Evolutionary conservation across 2,888 invertebrate species (phyloP).

Genomic region (Myathropa florea): DNA sequence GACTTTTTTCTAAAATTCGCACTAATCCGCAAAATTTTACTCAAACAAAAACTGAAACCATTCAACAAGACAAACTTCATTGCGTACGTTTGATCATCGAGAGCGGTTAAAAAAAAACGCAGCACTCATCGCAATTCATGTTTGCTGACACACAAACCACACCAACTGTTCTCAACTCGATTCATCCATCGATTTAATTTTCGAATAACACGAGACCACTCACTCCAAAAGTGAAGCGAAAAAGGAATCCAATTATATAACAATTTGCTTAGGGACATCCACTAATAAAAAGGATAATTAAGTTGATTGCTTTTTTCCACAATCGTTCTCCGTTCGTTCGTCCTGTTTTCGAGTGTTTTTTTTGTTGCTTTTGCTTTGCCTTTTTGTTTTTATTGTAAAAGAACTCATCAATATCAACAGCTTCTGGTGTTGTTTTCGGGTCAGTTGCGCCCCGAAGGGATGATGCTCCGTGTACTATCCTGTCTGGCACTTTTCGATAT

Average conservation of each 20-base stretch:
- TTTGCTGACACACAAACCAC: slow-evolving; percentile 47
- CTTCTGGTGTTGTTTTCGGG: slow-evolving; percentile 61
- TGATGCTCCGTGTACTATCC: slow-evolving; percentile 24
- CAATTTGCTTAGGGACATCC: slow-evolving; percentile 70
- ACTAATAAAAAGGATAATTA: slow-evolving; percentile 71
- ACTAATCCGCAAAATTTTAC: neutral
- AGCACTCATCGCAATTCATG: slow-evolving; percentile 3
- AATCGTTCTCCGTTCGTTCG: slow-evolving; percentile 15
- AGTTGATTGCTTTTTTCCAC: slow-evolving; percentile 68
- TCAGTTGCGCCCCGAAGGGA: slow-evolving; percentile 42
- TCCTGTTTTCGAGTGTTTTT: neutral
- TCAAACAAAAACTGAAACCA: neutral
- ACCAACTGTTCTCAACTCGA: slow-evolving; percentile 56
- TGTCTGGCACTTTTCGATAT: slow-evolving; percentile 55
- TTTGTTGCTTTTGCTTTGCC: neutral
- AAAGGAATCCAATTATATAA: slow-evolving; percentile 66
- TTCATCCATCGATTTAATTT: slow-evolving; percentile 50
- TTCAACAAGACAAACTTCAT: neutral
- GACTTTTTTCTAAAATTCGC: no score
- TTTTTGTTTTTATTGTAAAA: slow-evolving; percentile 36
- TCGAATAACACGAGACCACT: slow-evolving; percentile 32
- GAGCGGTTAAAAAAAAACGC: neutral
- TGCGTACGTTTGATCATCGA: neutral
- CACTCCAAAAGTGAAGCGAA: slow-evolving; percentile 22
- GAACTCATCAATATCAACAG: slow-evolving; percentile 69